These are phyloP conservation scores for Pelodytes ibericus DNA, from an alignment of 2,797 vertebrate genomes.

Conservation along the genomic window DNA sequence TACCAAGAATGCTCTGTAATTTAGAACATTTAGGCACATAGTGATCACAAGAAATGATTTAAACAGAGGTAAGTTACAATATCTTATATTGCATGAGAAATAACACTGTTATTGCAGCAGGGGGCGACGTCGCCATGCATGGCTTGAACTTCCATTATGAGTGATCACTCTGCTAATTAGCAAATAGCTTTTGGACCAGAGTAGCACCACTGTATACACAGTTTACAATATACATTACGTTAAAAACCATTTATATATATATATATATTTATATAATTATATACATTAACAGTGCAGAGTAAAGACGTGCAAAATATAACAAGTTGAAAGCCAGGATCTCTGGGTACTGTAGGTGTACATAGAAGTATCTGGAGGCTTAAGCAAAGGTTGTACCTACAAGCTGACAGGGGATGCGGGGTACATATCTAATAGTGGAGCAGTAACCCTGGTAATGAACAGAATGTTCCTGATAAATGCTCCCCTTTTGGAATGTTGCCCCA, in stretches of 20 bases:
- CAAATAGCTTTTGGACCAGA: constrained; percentile 11
- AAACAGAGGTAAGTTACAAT: too few relatives aligned
- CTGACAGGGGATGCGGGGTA: too few relatives aligned
- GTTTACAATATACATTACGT: constrained; percentile 38
- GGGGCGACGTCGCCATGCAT: background rate
- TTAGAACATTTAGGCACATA: too few relatives aligned
- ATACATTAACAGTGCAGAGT: background rate
- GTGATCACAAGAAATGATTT: too few relatives aligned
- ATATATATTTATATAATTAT: constrained; percentile 29
- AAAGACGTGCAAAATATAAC: constrained; percentile 43
- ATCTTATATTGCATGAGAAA: too few relatives aligned
- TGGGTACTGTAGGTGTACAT: background rate
- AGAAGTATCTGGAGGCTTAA: background rate
- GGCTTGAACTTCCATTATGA: constrained; percentile 5
- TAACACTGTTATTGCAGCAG: constrained; percentile 36
- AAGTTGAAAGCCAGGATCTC: background rate
- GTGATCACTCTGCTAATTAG: background rate
- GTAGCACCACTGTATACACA: constrained; percentile 31
- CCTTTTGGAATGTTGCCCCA: too few relatives aligned
- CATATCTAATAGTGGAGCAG: too few relatives aligned
- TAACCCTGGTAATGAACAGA: too few relatives aligned
- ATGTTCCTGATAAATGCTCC: too few relatives aligned
- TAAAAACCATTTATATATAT: constrained; percentile 38
- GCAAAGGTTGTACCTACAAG: too few relatives aligned
- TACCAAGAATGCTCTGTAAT: too few relatives aligned